These are phyloP conservation scores for Drosophila repleta DNA, from an alignment of 1,140 invertebrate species.

Conservation along the genomic window DNA sequence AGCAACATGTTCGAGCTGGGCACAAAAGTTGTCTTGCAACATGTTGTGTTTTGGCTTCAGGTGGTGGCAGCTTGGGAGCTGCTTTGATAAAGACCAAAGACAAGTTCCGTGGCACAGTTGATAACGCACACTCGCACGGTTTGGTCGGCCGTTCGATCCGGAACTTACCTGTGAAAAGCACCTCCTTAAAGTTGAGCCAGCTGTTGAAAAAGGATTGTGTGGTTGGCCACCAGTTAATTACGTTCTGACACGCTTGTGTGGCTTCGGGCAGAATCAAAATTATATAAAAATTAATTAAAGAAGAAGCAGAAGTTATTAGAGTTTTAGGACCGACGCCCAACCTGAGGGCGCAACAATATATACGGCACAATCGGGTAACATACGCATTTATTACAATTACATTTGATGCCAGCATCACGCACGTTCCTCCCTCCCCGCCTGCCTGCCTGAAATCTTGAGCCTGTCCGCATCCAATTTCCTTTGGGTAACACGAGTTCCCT, in stretches of 20 bases:
- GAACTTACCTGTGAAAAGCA: conserved; percentile 12
- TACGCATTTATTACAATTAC: conserved; percentile 67
- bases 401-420: conserved; percentile 36
- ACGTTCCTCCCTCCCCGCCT: not conserved
- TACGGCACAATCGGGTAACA: conserved; percentile 59
- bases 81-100: conserved; percentile 43
- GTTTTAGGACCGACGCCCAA: not conserved
- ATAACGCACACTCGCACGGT: conserved; percentile 67
- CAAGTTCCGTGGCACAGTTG: conserved; percentile 54
- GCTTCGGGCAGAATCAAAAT: conserved; percentile 5
- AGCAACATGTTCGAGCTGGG: conserved; percentile 53
- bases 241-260: conserved; percentile 10
- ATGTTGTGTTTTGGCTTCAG: conserved; percentile 71
- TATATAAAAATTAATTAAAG: conserved; percentile 22
- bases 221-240: conserved; percentile 35
- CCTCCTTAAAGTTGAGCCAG: conserved; percentile 9
- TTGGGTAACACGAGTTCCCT: not conserved
- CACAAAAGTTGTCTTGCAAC: conserved; percentile 54
- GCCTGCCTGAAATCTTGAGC: not conserved
- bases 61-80: conserved; percentile 42
- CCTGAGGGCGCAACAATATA: conserved; percentile 3
- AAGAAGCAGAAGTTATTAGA: conserved; percentile 32
- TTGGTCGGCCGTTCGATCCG: conserved; percentile 36
- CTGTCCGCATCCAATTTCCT: conserved; percentile 14
- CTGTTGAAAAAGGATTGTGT: not conserved